phyloP scores from a whole-genome alignment of 2,888 invertebrate genomes.

The Smittia aterrima region DNA sequence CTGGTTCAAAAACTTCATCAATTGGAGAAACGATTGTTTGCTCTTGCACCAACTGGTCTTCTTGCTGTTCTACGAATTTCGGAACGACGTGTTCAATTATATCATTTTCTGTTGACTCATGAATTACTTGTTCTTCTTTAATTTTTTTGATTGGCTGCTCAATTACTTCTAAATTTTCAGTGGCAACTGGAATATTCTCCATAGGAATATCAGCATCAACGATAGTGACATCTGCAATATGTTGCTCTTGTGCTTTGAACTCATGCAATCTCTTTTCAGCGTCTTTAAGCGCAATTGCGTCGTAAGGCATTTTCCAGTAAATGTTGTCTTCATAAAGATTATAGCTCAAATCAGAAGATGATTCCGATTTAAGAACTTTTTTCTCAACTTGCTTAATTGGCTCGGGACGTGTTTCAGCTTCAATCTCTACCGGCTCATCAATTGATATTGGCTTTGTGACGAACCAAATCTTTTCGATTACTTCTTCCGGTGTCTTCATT shows the following conservation, averaged over 20 bases:
- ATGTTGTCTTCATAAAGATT: constrained; percentile 10
- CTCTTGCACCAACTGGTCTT: no score
- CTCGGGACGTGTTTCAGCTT: not conserved
- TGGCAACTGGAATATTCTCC: not conserved
- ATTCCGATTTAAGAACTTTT: not conserved
- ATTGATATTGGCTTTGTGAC: not conserved
- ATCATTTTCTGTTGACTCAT: not conserved
- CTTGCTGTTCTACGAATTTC: no score
- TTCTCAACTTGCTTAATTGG: not conserved
- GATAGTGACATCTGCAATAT: no score
- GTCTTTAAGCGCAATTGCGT: not conserved
- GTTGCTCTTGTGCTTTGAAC: not conserved
- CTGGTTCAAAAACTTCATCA: no score
- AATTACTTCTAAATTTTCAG: not conserved
- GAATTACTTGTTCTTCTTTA: not conserved
- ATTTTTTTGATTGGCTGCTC: not conserved
- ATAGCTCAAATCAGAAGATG: not conserved
- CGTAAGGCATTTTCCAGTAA: constrained; percentile 28
- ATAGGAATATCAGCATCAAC: not conserved
- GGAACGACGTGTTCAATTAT: no score
- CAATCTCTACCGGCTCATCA: not conserved
- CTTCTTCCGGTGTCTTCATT: no score
- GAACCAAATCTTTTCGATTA: no score
- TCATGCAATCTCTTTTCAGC: not conserved
- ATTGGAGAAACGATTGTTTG: not conserved